phyloP scores from a whole-genome alignment of 53 echinoderm and acorn worm genomes.

The Stichopus horrens region DNA sequence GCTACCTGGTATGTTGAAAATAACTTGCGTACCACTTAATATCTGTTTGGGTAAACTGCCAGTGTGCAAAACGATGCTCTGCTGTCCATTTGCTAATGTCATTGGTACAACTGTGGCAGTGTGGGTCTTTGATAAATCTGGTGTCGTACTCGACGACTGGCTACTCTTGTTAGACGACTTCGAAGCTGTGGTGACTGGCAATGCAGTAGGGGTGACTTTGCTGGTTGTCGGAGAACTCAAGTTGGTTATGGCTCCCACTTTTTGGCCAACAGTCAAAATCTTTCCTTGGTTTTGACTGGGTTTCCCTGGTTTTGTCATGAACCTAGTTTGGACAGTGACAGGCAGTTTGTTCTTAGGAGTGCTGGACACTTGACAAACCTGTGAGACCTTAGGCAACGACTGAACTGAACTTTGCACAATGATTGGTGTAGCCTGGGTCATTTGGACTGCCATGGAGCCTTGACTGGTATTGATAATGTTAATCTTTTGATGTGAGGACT shows the following conservation, averaged over 20 bases:
- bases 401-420: conserved; percentile 25
- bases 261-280: conserved; percentile 75
- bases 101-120: not conserved
- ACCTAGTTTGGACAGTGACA: conserved; percentile 31
- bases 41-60: conserved; percentile 24
- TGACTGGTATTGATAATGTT: conserved; percentile 41
- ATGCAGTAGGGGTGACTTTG: conserved; percentile 33
- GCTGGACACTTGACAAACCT: conserved; percentile 38
- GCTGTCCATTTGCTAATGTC: conserved; percentile 41
- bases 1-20: conserved; percentile 31
- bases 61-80: conserved; percentile 28
- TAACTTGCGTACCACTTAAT: conserved; percentile 33
- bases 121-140: not conserved
- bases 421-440: conserved; percentile 43
- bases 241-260: conserved; percentile 84
- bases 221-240: conserved; percentile 8
- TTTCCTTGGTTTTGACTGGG: conserved; percentile 56
- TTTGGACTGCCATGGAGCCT: conserved; percentile 55
- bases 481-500: conserved; percentile 25
- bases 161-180: not conserved
- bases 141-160: not conserved
- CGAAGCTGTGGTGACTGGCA: conserved; percentile 31
- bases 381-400: conserved; percentile 45
- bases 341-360: conserved; percentile 39
- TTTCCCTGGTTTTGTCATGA: conserved; percentile 24